Evolutionary conservation across 2,888 invertebrate genomes (phyloP), one percentile per base, ranked within the genome.

Genomic region (Harmothoe impar): DNA sequence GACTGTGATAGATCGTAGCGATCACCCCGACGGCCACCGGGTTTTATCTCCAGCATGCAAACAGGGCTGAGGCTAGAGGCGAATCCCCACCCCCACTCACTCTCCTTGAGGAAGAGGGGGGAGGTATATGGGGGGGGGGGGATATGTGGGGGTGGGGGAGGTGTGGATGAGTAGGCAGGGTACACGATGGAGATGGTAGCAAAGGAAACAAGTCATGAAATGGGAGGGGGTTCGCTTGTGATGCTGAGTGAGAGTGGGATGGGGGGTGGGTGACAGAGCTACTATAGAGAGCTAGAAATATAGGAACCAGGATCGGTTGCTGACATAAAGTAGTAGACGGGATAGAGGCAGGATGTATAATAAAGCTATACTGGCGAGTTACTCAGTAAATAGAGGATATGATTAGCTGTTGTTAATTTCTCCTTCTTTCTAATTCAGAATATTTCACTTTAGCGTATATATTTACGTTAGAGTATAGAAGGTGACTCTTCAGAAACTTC

Each of bases 1-100:
- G 31, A 12, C 29, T 10, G 86, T 86, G 86, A 86, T 54, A 86
- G 86, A 86, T 86, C 86, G 86, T 23, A 31, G 54, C 29, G 86
- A 20, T 54, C 31, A 29, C 56, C 86, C 17, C 86, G 54, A 43
- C 43, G 43, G 86, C 29, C 54, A 86, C 31, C 15, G 29, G 54
- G 23, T 54, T 33, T 31, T 20, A 54, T 86, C 86, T 54, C 10
- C 86, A 29, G 23, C 86, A 86, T 54, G 86, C 86, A 86, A 29
- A 86, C 86, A 3, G 81, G 35, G 15, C 10, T 43, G 35, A 43
- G 43, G 43, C 43, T 43, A 43, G 43, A 43, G 43, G 43, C n/a
- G 81, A 43, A 33, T 81, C 81, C n/a, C 35, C 20, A n/a, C 68
- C n/a, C n/a, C 68, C 68, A n/a, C 68, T n/a, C 77, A 7, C 17